Evolutionary conservation across 1,140 invertebrate species (phyloP).

Genomic region (Drosophila jambulina): DNA sequence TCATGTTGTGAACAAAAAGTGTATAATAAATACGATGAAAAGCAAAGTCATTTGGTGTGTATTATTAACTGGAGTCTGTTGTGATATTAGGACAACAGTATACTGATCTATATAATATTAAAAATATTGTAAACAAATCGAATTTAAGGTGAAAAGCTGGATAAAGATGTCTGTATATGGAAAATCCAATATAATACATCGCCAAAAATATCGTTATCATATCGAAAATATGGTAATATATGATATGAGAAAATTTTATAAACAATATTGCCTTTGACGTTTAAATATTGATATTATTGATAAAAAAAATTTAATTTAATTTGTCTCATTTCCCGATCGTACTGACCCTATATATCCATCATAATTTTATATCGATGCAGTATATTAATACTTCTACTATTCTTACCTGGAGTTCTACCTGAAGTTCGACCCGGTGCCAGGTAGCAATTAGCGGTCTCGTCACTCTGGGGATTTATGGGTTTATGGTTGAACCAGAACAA

Average conservation of each 20-base stretch:
- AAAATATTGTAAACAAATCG: background rate
- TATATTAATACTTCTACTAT: background rate
- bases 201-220: no score
- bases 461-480: conserved; percentile 23
- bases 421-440: conserved; percentile 35
- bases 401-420: conserved; percentile 34
- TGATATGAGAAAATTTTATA: no score
- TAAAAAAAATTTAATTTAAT: background rate
- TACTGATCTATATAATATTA: background rate
- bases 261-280: background rate
- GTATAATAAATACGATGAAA: conserved; percentile 48
- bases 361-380: background rate
- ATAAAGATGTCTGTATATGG: no score
- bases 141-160: no score
- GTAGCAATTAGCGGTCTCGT: conserved; percentile 47
- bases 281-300: background rate
- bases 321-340: background rate
- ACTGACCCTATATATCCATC: background rate
- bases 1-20: conserved; percentile 74
- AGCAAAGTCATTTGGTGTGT: conserved; percentile 14
- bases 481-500: conserved; percentile 9
- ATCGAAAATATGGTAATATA: no score
- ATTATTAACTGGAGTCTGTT: conserved; percentile 22
- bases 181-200: no score
- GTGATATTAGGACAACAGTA: background rate